Evolutionary conservation across 2,113 vertebrate species (phyloP), one percentile per base, ranked within the genome.

Genomic region (Baryphthengus martii): DNA sequence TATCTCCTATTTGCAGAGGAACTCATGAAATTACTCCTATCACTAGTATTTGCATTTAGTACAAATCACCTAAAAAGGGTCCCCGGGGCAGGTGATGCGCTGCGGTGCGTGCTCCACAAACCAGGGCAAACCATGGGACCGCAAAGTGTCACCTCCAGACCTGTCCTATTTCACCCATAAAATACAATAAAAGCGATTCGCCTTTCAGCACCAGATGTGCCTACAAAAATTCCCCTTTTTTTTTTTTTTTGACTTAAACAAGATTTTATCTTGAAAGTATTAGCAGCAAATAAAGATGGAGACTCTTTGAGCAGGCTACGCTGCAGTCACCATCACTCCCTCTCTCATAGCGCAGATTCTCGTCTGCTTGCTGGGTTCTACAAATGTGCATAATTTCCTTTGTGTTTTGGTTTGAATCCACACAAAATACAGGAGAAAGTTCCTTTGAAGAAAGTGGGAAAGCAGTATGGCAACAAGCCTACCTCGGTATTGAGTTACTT

Each of bases 361-460:
- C 61, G 11, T 33, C 89, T 71, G 63, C 88, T 24, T 83, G 29
- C 73, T 37, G 52, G 73, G 47, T 89, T 94, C n/a, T 58, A 55
- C 85, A 94, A 78, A 75, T 40, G 24, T 0, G 2, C 58, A 37
- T 44, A 49, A 87, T 96, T 95, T 40, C 81, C 74, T 93, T 94
- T 88, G 62, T 95, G 89, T 39, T 61, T 40, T 68, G 93, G 80
- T 96, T 90, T 87, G 87, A 89, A 94, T 66, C 74, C 96, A 89
- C 55, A 94, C 66, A 72, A 97, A 97, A 88, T 39, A 79, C 70
- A 42, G 78, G 94, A 87, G 29, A 76, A 79, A 52, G 76, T 53
- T n/a, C 84, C 89, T 95, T 95, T 96, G 95, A 96, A 96, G 94
- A 91, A 97, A 93, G 87, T 82, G 94, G 91, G 94, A 88, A 94